These are phyloP conservation scores for Conops quadrifasciatus DNA, from an alignment of 2,888 invertebrate species.

Conservation along the genomic window DNA sequence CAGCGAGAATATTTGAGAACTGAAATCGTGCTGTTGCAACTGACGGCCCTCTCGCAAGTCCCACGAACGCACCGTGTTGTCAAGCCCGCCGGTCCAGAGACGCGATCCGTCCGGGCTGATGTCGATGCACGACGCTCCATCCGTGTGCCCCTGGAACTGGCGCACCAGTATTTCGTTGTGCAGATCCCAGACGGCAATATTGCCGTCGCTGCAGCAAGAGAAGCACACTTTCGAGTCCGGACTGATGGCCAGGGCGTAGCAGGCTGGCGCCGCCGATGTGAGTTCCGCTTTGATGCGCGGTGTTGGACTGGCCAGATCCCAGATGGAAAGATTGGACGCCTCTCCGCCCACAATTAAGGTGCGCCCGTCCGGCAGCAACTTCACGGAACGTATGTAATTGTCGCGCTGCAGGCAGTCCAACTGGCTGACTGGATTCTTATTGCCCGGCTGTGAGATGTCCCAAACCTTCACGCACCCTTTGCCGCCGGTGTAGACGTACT, in stretches of 20 bases:
- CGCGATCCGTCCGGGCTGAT: slow-evolving; percentile 92
- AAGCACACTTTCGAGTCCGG: slow-evolving; percentile 98
- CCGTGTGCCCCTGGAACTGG: slow-evolving; percentile 95
- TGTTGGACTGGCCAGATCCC: slow-evolving; percentile 92
- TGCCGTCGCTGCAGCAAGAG: slow-evolving; percentile 98
- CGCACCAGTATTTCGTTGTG: slow-evolving; percentile 91
- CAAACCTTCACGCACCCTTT: slow-evolving; percentile 94
- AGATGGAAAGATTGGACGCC: slow-evolving; percentile 93
- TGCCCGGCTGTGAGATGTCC: slow-evolving; percentile 79
- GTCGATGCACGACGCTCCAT: slow-evolving; percentile 98
- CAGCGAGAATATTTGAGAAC: slow-evolving; percentile 85
- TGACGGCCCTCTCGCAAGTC: slow-evolving; percentile 93
- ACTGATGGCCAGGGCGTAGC: slow-evolving; percentile 96
- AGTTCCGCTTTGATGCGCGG: slow-evolving; percentile 92
- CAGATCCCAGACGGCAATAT: slow-evolving; percentile 96
- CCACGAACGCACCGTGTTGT: slow-evolving; percentile 97
- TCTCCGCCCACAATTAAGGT: slow-evolving; percentile 97
- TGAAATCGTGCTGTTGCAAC: slow-evolving; percentile 94
- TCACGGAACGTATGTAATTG: slow-evolving; percentile 95
- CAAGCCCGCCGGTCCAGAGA: slow-evolving; percentile 92
- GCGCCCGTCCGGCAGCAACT: slow-evolving; percentile 90
- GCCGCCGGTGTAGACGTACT: slow-evolving; percentile 97
- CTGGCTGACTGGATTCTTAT: slow-evolving; percentile 82
- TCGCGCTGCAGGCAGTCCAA: slow-evolving; percentile 93
- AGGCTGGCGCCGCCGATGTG: slow-evolving; percentile 92